phyloP scores from a whole-genome alignment of 2,888 invertebrate species.

The Urechis unicinctus region DNA sequence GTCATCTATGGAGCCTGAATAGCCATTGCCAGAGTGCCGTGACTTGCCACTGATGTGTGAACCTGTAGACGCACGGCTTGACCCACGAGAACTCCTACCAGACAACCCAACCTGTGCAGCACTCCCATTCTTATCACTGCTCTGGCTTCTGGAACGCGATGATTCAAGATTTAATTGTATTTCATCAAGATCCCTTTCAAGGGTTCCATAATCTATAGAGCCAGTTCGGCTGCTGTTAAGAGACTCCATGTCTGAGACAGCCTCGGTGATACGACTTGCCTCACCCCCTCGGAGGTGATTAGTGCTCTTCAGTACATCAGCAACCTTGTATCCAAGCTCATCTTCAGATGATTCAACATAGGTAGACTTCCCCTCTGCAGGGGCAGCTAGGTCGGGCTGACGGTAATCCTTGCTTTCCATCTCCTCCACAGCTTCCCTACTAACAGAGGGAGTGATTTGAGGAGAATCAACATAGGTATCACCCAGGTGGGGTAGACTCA shows the following conservation, averaged over 20 bases:
- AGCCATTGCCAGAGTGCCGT: no score
- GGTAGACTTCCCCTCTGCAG: no score
- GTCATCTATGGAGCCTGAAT: background rate
- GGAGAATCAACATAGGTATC: no score
- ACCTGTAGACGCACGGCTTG: no score
- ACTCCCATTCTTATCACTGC: background rate
- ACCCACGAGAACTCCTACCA: no score
- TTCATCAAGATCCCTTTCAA: conserved; percentile 40
- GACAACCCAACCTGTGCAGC: no score
- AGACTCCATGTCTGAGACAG: no score
- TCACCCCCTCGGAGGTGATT: background rate
- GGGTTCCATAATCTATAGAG: conserved; percentile 26
- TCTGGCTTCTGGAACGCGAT: conserved; percentile 9
- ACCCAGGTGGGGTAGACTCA: conserved; percentile 5
- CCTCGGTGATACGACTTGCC: no score
- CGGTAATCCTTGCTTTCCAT: background rate
- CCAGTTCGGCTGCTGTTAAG: conserved; percentile 8
- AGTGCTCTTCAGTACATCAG: background rate
- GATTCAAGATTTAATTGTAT: conserved; percentile 34
- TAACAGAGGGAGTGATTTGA: no score
- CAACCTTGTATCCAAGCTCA: background rate
- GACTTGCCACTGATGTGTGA: no score
- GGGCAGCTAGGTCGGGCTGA: background rate
- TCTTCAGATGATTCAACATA: background rate
- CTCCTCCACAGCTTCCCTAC: no score